Evolutionary conservation across 2,888 invertebrate genomes (phyloP).

Genomic region (Gymnocheta viridis): DNA sequence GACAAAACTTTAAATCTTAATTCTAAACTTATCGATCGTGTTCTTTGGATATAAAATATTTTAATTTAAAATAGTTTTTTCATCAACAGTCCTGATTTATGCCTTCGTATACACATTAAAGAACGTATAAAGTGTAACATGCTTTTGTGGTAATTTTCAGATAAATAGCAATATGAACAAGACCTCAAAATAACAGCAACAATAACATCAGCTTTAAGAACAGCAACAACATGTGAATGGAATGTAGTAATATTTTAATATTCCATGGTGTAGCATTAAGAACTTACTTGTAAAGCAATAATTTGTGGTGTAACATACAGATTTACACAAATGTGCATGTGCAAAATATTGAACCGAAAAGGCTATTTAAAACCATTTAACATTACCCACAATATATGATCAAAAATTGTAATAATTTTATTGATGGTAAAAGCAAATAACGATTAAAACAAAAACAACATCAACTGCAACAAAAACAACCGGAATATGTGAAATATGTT

Average conservation of each 20-base stretch:
- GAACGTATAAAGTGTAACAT: slow-evolving; percentile 39
- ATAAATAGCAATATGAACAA: slow-evolving; percentile 56
- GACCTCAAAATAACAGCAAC: slow-evolving; percentile 56
- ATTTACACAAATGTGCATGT: not conserved
- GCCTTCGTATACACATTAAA: not conserved
- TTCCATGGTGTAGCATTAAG: slow-evolving; percentile 69
- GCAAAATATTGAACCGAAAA: slow-evolving; percentile 37
- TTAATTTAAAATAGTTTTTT: not conserved
- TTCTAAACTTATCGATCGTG: not conserved
- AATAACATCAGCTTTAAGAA: slow-evolving; percentile 14
- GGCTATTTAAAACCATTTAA: slow-evolving; percentile 61
- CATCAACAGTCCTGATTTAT: slow-evolving; percentile 22
- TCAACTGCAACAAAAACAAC: not conserved
- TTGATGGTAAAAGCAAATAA: slow-evolving; percentile 56
- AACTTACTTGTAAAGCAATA: slow-evolving; percentile 68
- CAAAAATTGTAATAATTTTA: slow-evolving; percentile 65
- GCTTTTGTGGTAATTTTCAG: slow-evolving; percentile 62
- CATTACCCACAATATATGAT: slow-evolving; percentile 55
- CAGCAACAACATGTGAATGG: slow-evolving; percentile 32
- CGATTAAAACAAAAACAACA: slow-evolving; percentile 8
- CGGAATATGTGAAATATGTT: not conserved
- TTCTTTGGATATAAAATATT: not conserved
- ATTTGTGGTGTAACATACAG: slow-evolving; percentile 63
- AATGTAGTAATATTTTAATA: slow-evolving; percentile 50
- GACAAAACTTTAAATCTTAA: not conserved